A percentile compares a stretch with the other conserved stretches of the same genome.
Evolutionary conservation across 1,140 invertebrate species (phyloP).

Genomic region (Drosophila ambigua): DNA sequence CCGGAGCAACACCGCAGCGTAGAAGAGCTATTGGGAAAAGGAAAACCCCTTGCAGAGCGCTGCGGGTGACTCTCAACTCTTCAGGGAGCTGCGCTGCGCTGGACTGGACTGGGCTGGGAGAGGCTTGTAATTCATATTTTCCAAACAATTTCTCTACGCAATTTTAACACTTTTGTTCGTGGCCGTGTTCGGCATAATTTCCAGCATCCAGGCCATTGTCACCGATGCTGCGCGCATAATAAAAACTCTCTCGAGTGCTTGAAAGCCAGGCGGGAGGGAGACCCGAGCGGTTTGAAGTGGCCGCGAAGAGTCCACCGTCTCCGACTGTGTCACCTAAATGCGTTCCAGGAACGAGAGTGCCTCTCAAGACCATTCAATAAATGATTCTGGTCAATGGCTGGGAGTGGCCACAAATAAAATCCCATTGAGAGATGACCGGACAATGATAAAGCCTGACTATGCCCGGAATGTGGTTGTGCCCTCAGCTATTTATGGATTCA

Average conservation of each 20-base stretch:
- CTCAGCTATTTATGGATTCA: slow-evolving; percentile 40
- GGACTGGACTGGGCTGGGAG: neutral
- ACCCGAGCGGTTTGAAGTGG: slow-evolving; percentile 53
- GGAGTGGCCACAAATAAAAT: slow-evolving; percentile 44
- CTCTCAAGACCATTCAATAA: slow-evolving; percentile 45
- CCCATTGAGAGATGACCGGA: slow-evolving; percentile 47
- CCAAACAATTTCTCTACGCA: slow-evolving; percentile 64
- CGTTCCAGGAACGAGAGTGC: slow-evolving; percentile 37
- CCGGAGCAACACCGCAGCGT: too few relatives aligned
- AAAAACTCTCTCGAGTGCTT: slow-evolving; percentile 39
- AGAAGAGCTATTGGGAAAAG: too few relatives aligned
- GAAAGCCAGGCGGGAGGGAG: slow-evolving; percentile 51
- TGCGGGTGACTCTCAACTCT: slow-evolving; percentile 49
- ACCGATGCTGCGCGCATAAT: slow-evolving; percentile 15
- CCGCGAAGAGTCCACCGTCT: slow-evolving; percentile 27
- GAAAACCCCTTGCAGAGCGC: slow-evolving; percentile 42
- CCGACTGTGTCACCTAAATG: slow-evolving; percentile 48
- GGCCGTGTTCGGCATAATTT: slow-evolving; percentile 39
- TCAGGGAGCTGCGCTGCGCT: slow-evolving; percentile 21
- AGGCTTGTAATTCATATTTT: slow-evolving; percentile 61
- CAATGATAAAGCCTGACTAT: slow-evolving; percentile 30
- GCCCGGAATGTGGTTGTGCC: slow-evolving; percentile 26
- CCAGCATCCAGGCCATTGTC: slow-evolving; percentile 20
- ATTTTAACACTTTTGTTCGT: slow-evolving; percentile 61
- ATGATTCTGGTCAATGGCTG: slow-evolving; percentile 44